phyloP scores from a whole-genome alignment of 1,140 invertebrate genomes.

The Babylonia areolata region DNA sequence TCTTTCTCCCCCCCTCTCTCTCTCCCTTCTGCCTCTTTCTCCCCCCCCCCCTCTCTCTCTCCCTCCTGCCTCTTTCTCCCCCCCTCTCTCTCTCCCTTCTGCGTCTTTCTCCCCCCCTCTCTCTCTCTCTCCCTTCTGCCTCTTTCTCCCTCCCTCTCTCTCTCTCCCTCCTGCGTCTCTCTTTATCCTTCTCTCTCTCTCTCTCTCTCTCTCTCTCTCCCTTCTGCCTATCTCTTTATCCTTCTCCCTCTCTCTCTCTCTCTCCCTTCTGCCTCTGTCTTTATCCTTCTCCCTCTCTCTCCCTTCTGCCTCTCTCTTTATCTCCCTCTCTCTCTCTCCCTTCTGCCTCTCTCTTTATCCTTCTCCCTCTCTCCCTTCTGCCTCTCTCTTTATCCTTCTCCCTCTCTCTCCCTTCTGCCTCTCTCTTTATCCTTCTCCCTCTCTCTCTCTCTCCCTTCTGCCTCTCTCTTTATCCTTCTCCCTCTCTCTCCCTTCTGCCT shows the following conservation, averaged over 20 bases:
- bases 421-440: neutral
- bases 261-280: too few relatives aligned
- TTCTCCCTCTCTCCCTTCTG: too few relatives aligned
- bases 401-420: too few relatives aligned
- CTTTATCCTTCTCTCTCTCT: neutral
- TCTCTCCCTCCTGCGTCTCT: neutral
- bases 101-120: neutral
- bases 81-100: neutral
- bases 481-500: neutral
- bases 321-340: too few relatives aligned
- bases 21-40: neutral
- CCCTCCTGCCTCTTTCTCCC: neutral
- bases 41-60: neutral
- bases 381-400: too few relatives aligned
- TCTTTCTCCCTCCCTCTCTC: neutral
- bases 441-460: neutral
- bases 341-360: too few relatives aligned
- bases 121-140: neutral
- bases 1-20: neutral
- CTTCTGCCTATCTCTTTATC: too few relatives aligned
- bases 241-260: too few relatives aligned
- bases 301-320: too few relatives aligned
- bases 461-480: too few relatives aligned
- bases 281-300: too few relatives aligned
- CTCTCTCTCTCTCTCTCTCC: neutral